phyloP scores from a whole-genome alignment of 2,113 vertebrate genomes.

The Peromyscus maniculatus region DNA sequence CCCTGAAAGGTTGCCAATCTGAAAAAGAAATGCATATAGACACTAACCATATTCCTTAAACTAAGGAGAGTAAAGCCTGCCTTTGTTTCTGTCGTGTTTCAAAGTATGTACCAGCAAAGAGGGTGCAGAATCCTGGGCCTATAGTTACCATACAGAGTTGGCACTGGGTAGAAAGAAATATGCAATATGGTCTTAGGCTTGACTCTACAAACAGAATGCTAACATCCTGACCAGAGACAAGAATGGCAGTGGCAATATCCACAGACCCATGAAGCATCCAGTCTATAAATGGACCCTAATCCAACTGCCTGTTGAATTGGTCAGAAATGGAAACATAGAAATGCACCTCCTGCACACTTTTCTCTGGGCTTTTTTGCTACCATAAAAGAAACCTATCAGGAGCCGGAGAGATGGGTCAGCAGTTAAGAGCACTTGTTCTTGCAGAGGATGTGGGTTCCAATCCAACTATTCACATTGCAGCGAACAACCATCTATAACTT shows the following conservation, averaged over 20 bases:
- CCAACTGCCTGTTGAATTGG: background rate
- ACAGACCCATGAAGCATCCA: background rate
- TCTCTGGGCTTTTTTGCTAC: background rate
- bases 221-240: slow-evolving; percentile 12
- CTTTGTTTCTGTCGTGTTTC: slow-evolving; percentile 25
- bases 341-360: slow-evolving; percentile 14
- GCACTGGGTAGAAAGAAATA: background rate
- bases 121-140: background rate
- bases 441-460: background rate
- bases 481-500: background rate
- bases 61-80: background rate
- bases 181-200: background rate
- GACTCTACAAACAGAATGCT: background rate
- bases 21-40: background rate
- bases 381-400: background rate
- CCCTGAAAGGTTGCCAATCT: background rate
- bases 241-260: background rate
- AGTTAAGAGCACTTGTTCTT: background rate
- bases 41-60: background rate
- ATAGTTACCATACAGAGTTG: background rate
- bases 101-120: background rate
- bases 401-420: background rate
- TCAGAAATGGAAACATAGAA: background rate
- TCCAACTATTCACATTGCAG: background rate
- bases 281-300: background rate